Base-by-base conservation (phyloP, 1,140 invertebrate genomes). In the Mercenaria mercenaria region DNA sequence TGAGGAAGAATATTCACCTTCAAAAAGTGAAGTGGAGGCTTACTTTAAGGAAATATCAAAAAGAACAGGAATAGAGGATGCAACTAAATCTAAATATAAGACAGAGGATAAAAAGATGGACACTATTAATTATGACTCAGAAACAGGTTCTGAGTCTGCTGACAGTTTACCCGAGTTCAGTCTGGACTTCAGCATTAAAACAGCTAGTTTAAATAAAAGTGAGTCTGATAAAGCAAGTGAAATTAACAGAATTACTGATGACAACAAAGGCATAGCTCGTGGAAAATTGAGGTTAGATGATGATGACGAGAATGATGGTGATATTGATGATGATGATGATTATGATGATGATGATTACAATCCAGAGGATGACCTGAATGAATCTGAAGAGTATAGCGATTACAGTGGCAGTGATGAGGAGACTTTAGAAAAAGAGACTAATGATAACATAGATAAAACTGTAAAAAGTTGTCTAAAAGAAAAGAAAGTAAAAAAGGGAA, bases 21-120 rank as follows among this genome's bases (percentile, higher is more conserved):
- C 74, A 4, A 8, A 29, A 61, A 81, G 79, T 59, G 59, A 81
- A 39, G 32, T 61, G 34, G 59, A 81, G 0, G 79, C 29, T 59
- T 81, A 59, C 50, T 81, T 64, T 64, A 23, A 39, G 8, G 50
- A 81, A 59, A 10, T 81, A 11, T 32, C 3, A 39, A 50, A 81
- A 37, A 41, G 39, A 37, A 52, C 79, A 34, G 52, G 23, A 41
- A 6, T 61, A 43, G 69, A 72, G 69, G 18, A 61, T 20, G 1
- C 32, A 67, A n/a, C 6, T 26, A 26, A 59, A n/a, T 59, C 20
- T 6, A 26, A 26, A 26, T 11, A 50, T 11, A 10, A 50, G 47
- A 50, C 20, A 50, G 47, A 20, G 47, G 20, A 50, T 10, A 50
- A 20, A 50, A 20, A 20, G 20, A 10, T 50, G 47, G 23, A 61